Evolutionary conservation across 2,888 invertebrate genomes (phyloP).

Genomic region (Acheta domesticus): DNA sequence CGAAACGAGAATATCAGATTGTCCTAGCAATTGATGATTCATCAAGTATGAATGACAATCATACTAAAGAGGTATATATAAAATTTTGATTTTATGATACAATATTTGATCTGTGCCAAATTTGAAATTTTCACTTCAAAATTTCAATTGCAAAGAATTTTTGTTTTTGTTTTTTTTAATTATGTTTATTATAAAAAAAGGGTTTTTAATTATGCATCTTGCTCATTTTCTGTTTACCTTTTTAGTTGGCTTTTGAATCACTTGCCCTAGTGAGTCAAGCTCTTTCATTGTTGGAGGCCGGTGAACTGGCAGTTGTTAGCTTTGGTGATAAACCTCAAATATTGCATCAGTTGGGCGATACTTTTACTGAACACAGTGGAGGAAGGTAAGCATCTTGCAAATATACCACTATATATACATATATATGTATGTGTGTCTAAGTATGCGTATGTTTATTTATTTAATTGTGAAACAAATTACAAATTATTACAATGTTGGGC

Average conservation of each 20-base stretch:
- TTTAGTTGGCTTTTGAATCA: constrained; percentile 88
- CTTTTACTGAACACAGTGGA: constrained; percentile 84
- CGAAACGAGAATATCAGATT: constrained; percentile 93
- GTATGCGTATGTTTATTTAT: too few species aligned
- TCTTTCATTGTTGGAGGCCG: constrained; percentile 87
- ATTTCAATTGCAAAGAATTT: too few species aligned
- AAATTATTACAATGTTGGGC: too few species aligned
- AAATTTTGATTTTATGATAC: background rate
- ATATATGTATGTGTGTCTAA: too few species aligned
- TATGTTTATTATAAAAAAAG: too few species aligned
- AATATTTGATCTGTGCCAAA: too few species aligned
- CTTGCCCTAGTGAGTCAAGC: constrained; percentile 86
- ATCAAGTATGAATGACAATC: constrained; percentile 82
- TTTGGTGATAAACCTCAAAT: constrained; percentile 83
- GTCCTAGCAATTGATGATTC: constrained; percentile 97
- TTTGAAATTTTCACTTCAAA: too few species aligned
- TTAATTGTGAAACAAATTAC: too few species aligned
- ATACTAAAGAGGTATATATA: constrained; percentile 59
- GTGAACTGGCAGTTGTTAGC: constrained; percentile 85
- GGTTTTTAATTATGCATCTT: too few species aligned
- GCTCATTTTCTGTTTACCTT: background rate
- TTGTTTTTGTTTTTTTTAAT: too few species aligned
- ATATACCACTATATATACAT: background rate
- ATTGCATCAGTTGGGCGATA: constrained; percentile 83
- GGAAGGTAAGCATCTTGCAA: constrained; percentile 51